phyloP scores from a whole-genome alignment of 2,888 invertebrate species.

The Lasioglossum figueresi region DNA sequence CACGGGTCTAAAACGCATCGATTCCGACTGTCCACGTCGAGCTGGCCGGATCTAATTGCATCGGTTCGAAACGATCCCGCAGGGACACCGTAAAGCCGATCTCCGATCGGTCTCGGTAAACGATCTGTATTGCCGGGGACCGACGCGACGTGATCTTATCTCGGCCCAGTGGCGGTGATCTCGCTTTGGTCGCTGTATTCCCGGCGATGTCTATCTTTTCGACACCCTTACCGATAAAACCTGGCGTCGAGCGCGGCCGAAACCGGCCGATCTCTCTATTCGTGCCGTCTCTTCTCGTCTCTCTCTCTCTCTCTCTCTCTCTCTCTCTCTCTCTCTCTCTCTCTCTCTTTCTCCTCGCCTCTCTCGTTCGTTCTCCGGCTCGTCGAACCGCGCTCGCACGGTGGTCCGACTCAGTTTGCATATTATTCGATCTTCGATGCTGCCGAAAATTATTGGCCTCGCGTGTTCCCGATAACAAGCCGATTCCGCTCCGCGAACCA shows the following conservation, averaged over 20 bases:
- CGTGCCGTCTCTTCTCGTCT: constrained; percentile 25
- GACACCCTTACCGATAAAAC: constrained; percentile 74
- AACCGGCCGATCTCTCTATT: constrained; percentile 70
- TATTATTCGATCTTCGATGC: constrained; percentile 7
- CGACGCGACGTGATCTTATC: constrained; percentile 65
- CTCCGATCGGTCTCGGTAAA: constrained; percentile 69
- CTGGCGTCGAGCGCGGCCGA: constrained; percentile 53
- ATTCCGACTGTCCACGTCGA: constrained; percentile 58
- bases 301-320: neutral
- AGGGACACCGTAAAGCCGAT: constrained; percentile 67
- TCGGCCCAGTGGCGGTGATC: constrained; percentile 64
- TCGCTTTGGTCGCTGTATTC: constrained; percentile 72
- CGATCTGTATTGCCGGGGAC: constrained; percentile 69
- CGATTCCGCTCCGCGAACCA: constrained; percentile 65
- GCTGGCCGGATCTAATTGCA: constrained; percentile 69
- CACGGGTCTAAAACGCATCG: constrained; percentile 45
- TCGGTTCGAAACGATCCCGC: constrained; percentile 64
- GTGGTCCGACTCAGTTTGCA: constrained; percentile 11
- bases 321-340: too few species aligned
- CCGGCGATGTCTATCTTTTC: constrained; percentile 75
- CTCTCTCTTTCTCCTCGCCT: neutral
- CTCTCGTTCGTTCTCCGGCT: neutral
- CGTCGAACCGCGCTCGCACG: neutral
- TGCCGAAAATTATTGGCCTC: constrained; percentile 7
- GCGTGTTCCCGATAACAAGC: constrained; percentile 11